Conservation (phyloP, 2,113 vertebrate genomes). For the Hemicordylus capensis region DNA sequence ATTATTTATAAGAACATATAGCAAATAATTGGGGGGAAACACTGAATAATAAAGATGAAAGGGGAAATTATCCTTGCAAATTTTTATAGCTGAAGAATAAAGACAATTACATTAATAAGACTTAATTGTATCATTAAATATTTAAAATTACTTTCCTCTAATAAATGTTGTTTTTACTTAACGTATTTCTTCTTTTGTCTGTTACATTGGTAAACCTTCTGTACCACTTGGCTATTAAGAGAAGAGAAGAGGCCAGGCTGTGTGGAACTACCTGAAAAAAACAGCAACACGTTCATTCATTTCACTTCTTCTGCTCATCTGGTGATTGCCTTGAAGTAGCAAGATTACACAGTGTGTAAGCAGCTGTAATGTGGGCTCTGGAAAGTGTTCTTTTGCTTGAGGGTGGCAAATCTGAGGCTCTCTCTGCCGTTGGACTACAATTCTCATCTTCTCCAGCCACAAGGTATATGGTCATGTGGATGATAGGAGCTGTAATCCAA, state of each 20-base stretch:
- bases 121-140: conserved; percentile 75
- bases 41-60: conserved; percentile 71
- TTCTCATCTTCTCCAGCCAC: too few species aligned
- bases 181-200: conserved; percentile 65
- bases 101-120: conserved; percentile 71
- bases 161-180: conserved; percentile 72
- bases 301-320: neutral
- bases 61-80: conserved; percentile 70
- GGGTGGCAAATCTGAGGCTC: too few species aligned
- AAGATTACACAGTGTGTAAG: neutral
- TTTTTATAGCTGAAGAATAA: conserved; percentile 67
- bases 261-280: neutral
- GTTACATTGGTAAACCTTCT: conserved; percentile 54
- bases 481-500: too few species aligned
- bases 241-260: accelerated
- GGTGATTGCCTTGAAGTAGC: neutral
- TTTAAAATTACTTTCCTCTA: conserved; percentile 69
- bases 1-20: conserved; percentile 69
- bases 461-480: too few species aligned
- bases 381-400: too few species aligned
- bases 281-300: neutral
- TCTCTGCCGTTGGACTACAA: too few species aligned
- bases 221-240: conserved; percentile 11
- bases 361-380: neutral
- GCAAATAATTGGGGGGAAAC: conserved; percentile 71